Percentiles rank a stretch among this genome's conserved stretches.
Conservation (phyloP, 1,140 invertebrate genomes). For the Drosophila arizonae region DNA sequence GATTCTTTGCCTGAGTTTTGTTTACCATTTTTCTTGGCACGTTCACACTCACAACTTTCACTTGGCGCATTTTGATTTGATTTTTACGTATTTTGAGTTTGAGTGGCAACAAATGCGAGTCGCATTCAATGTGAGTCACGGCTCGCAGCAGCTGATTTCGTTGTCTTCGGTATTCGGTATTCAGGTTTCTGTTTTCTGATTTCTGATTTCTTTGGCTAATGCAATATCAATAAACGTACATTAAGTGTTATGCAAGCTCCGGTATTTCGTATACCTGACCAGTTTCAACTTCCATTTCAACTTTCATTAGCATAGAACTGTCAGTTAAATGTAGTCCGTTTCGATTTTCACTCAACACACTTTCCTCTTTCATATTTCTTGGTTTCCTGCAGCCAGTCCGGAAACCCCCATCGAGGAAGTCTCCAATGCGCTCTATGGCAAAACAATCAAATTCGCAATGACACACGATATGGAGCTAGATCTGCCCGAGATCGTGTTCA, state of each 20-base stretch:
- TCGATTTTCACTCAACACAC: slow-evolving; percentile 7
- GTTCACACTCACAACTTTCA: slow-evolving; percentile 66
- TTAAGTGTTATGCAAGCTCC: slow-evolving; percentile 44
- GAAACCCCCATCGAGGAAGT: slow-evolving; percentile 88
- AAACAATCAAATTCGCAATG: slow-evolving; percentile 88
- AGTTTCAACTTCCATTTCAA: slow-evolving; percentile 17
- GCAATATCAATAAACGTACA: slow-evolving; percentile 5
- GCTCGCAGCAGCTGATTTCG: slow-evolving; percentile 56
- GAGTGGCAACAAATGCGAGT: slow-evolving; percentile 42
- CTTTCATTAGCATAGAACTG: slow-evolving; percentile 68
- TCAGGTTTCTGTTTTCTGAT: background rate
- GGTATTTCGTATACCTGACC: background rate
- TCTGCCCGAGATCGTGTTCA: slow-evolving; percentile 88
- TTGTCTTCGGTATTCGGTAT: background rate
- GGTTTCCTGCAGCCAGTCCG: slow-evolving; percentile 31
- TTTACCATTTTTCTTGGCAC: slow-evolving; percentile 68
- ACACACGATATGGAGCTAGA: slow-evolving; percentile 89
- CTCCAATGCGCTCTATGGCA: slow-evolving; percentile 87
- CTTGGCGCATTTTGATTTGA: slow-evolving; percentile 74
- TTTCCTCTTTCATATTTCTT: slow-evolving; percentile 6
- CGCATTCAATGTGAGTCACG: slow-evolving; percentile 65
- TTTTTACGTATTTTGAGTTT: slow-evolving; percentile 65
- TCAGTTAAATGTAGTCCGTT: slow-evolving; percentile 34
- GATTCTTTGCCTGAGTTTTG: slow-evolving; percentile 73
- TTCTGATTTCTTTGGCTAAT: slow-evolving; percentile 32